Evolutionary conservation across 2,888 invertebrate species (phyloP).

Genomic region (Oxyteleia sp.): DNA sequence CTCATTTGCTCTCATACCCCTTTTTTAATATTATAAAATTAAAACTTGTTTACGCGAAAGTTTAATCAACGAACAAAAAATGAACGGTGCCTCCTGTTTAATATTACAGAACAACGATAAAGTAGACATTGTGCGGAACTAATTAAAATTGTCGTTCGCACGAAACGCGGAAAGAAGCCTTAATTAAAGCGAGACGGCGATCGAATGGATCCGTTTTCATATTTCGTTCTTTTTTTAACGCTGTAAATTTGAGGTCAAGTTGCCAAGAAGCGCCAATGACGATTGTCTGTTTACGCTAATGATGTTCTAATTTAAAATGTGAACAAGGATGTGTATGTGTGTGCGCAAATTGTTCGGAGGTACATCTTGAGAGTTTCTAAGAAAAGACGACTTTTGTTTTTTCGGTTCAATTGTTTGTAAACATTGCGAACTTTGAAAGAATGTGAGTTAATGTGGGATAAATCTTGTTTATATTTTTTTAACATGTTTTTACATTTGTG

Average conservation of each 20-base stretch:
- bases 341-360: slow-evolving; percentile 17
- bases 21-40: too few species aligned
- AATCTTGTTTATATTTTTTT: too few species aligned
- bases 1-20: too few species aligned
- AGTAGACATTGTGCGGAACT: neutral
- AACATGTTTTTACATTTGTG: too few species aligned
- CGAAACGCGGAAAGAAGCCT: slow-evolving; percentile 1
- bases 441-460: too few species aligned
- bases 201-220: slow-evolving; percentile 24
- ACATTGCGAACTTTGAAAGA: too few species aligned
- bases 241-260: slow-evolving; percentile 47
- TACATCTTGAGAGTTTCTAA: slow-evolving; percentile 40
- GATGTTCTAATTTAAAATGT: slow-evolving; percentile 57
- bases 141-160: slow-evolving; percentile 25
- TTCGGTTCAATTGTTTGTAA: too few species aligned
- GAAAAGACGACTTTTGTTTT: slow-evolving; percentile 27
- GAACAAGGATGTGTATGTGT: slow-evolving; percentile 1
- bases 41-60: too few species aligned
- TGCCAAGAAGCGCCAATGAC: slow-evolving; percentile 28
- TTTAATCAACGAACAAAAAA: too few species aligned
- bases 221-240: slow-evolving; percentile 42
- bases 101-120: too few species aligned
- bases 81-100: too few species aligned
- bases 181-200: slow-evolving; percentile 27
- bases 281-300: slow-evolving; percentile 54